These are phyloP conservation scores for Drosophila arizonae DNA, from an alignment of 1,140 invertebrate genomes.

Conservation along the genomic window DNA sequence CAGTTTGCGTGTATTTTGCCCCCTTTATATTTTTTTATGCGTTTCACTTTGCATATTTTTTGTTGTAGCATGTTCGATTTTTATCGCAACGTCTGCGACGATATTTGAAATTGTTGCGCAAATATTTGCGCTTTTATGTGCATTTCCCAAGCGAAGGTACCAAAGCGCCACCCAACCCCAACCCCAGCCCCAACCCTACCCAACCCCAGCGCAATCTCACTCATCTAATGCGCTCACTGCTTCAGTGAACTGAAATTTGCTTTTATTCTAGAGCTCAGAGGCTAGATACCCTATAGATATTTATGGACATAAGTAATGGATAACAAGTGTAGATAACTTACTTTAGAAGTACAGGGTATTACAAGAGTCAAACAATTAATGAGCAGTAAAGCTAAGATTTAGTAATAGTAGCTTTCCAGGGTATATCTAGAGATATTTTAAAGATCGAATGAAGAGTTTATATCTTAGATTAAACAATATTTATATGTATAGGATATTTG, in stretches of 20 bases:
- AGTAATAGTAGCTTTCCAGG: too few species aligned
- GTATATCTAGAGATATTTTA: too few species aligned
- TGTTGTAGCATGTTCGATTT: constrained; percentile 60
- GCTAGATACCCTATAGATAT: not conserved
- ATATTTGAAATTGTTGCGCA: constrained; percentile 73
- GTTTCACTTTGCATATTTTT: constrained; percentile 72
- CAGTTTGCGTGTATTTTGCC: constrained; percentile 23
- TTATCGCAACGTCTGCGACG: constrained; percentile 65
- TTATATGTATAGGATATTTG: too few species aligned
- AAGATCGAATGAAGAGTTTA: too few species aligned
- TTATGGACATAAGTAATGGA: too few species aligned
- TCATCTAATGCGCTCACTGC: not conserved
- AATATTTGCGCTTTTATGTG: constrained; percentile 78
- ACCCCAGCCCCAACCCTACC: too few species aligned
- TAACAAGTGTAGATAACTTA: too few species aligned
- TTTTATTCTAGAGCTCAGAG: not conserved
- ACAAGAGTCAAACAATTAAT: too few species aligned
- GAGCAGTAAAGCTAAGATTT: too few species aligned
- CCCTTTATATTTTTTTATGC: constrained; percentile 51
- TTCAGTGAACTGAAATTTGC: not conserved
- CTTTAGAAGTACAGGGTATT: too few species aligned
- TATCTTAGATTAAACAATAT: too few species aligned
- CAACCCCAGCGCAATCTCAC: not conserved
- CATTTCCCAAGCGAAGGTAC: constrained; percentile 36
- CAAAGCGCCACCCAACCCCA: not conserved